These are phyloP conservation scores for Tachystola acroxantha DNA, from an alignment of 2,888 invertebrate genomes.

Conservation along the genomic window DNA sequence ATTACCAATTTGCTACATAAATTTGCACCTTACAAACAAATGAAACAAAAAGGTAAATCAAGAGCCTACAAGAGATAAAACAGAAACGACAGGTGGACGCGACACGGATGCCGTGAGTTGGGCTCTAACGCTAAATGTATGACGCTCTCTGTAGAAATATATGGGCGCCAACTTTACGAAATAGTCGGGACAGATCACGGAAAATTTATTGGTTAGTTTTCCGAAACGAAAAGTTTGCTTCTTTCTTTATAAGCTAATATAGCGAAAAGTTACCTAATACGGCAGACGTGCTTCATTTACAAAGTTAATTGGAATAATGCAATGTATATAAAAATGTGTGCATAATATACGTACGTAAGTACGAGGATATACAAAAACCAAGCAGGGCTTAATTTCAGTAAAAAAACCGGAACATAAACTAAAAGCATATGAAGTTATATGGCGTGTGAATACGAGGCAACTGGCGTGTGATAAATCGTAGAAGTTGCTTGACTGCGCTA, in stretches of 20 bases:
- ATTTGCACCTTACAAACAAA: background rate
- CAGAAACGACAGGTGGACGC: conserved; percentile 30
- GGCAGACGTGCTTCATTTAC: too few species aligned
- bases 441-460: conserved; percentile 7
- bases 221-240: conserved; percentile 22
- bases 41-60: conserved; percentile 16
- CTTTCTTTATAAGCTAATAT: background rate
- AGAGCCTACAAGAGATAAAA: conserved; percentile 26
- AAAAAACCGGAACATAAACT: too few species aligned
- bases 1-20: too few species aligned
- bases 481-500: background rate
- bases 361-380: too few species aligned
- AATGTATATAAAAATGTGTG: too few species aligned
- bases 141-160: conserved; percentile 34
- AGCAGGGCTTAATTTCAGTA: too few species aligned
- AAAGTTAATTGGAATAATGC: too few species aligned
- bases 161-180: conserved; percentile 36
- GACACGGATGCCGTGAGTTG: conserved; percentile 28
- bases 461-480: conserved; percentile 23
- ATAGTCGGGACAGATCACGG: conserved; percentile 35
- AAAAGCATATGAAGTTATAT: too few species aligned
- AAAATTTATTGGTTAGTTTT: conserved; percentile 44
- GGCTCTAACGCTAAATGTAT: conserved; percentile 28
- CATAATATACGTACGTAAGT: too few species aligned
- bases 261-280: too few species aligned